Base-by-base conservation (phyloP, 2,888 invertebrate genomes). In the Gandaritis pyraliata region DNA sequence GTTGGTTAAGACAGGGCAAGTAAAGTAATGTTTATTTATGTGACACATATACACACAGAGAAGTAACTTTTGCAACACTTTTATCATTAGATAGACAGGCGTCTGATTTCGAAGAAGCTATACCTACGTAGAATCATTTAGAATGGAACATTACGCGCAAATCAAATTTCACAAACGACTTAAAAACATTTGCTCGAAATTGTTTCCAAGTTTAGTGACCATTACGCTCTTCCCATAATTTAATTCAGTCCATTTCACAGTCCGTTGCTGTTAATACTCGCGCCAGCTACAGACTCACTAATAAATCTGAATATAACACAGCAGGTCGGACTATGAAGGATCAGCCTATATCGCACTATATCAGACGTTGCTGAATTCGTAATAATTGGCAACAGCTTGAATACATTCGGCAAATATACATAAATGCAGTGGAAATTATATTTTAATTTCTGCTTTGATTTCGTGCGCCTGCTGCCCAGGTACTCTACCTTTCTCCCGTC, bases 311-410 rank as follows among this genome's bases (percentile, higher is more conserved):
- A 50, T 50, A 29, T 46, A 56, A 61, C 50, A 55, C 50, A 47
- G 61, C 52, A 43, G 54, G 64, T 62, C 51, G 61, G 60, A 64
- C 61, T 67, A 65, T 64, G 62, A 64, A 59, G 54, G 56, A 36
- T 61, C 46, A 47, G 47, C 29, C n/a, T 50, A 51, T 65, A 65
- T 66, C 61, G 61, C 50, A 39, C 61, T 15, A 50, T 45, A 61
- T 51, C 66, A 66, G 61, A 64, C 62, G 53, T 46, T 56, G 53
- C 53, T 66, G 61, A 63, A 65, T 61, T 64, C 57, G 49, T 62
- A 68, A 60, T 66, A 64, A 70, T 70, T 67, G 54, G 64, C 36
- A 62, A 57, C 58, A 61, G 59, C 65, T 60, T 59, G 64, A 8
- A 58, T 69, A 64, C 33, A 18, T 8, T 49, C 47, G 41, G 33